Percentiles rank a stretch among this genome's conserved stretches.
These are phyloP conservation scores for Camponotus floridanus DNA, from an alignment of 1,140 invertebrate species.

Conservation along the genomic window DNA sequence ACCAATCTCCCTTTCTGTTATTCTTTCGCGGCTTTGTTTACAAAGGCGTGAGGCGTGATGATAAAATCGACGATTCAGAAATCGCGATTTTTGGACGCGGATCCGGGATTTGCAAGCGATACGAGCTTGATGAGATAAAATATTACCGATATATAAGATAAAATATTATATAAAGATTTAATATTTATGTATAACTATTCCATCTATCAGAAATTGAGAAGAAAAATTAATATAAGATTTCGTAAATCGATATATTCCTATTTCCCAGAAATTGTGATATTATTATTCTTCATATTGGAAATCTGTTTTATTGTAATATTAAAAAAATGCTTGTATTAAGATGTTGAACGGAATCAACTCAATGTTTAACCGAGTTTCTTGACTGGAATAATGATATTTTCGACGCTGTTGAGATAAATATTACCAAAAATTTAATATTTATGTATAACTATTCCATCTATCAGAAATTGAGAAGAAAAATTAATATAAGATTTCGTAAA, in stretches of 20 bases:
- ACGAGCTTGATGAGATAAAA: neutral
- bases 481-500: neutral
- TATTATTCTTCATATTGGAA: neutral
- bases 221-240: neutral
- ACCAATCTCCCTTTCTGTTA: no score
- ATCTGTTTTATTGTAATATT: neutral
- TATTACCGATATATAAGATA: neutral
- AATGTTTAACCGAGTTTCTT: no score
- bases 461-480: neutral
- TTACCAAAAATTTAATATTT: neutral
- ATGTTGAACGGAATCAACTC: no score
- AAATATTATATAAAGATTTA: neutral
- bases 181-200: neutral
- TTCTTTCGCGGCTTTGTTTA: neutral
- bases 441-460: neutral
- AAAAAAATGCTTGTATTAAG: no score
- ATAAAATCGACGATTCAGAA: constrained; percentile 40
- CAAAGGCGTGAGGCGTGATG: neutral
- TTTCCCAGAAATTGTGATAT: neutral
- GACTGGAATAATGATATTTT: no score
- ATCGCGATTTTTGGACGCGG: neutral
- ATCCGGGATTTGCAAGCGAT: no score
- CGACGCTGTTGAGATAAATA: neutral
- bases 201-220: neutral
- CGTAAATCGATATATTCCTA: no score